These are phyloP conservation scores for Pilophorus perplexus DNA, from an alignment of 2,888 invertebrate species.

Conservation along the genomic window DNA sequence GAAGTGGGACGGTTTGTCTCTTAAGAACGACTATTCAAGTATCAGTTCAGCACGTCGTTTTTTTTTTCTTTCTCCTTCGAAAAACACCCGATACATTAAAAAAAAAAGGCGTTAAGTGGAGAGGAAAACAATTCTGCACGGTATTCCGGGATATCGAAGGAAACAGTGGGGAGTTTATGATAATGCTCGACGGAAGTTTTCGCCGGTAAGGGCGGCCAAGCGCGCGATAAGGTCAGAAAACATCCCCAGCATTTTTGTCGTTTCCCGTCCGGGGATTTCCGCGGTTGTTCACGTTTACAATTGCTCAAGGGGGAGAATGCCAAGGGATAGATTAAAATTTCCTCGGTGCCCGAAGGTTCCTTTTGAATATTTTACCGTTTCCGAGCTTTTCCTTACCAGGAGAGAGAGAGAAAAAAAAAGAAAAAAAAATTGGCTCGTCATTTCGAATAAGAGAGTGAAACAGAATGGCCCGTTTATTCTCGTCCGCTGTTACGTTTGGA, in stretches of 20 bases:
- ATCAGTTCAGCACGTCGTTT: not conserved
- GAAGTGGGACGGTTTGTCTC: not conserved
- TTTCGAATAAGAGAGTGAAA: too few relatives aligned
- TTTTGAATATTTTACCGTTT: not conserved
- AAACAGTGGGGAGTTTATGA: not conserved
- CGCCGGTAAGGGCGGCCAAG: not conserved
- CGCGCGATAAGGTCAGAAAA: not conserved
- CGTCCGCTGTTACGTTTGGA: too few relatives aligned
- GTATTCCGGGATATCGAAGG: not conserved
- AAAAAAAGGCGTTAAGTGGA: not conserved
- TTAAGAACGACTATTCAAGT: conserved; percentile 9
- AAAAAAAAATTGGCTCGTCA: not conserved
- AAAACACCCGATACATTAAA: not conserved
- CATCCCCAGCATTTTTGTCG: too few relatives aligned
- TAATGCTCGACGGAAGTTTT: not conserved
- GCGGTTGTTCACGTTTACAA: not conserved
- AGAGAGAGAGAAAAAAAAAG: too few relatives aligned
- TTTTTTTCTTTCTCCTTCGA: not conserved
- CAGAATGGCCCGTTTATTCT: not conserved
- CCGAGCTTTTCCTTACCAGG: too few relatives aligned
- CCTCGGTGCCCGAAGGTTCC: not conserved
- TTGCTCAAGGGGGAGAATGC: not conserved
- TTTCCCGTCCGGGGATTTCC: not conserved
- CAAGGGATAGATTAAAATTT: not conserved
- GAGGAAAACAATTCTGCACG: not conserved